Conservation (phyloP, 2,888 invertebrate species). For the Zhuqinia jingwanae region DNA sequence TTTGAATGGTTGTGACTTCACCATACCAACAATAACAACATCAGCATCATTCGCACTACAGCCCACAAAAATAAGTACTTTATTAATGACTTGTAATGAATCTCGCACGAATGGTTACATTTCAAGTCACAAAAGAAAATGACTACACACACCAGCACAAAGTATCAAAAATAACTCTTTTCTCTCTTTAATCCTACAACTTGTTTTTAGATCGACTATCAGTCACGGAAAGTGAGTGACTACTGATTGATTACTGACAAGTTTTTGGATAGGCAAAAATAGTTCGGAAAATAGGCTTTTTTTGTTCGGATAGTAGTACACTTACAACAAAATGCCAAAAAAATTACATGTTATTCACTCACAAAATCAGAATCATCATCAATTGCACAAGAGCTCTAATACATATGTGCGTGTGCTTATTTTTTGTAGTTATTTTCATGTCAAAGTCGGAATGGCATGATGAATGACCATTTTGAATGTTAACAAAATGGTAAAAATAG, state of each 20-base stretch:
- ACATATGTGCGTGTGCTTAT: neutral
- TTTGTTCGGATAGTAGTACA: too few species aligned
- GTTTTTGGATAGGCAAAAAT: neutral
- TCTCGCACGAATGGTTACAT: slow-evolving; percentile 43
- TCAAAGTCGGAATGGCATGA: neutral
- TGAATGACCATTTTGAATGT: neutral
- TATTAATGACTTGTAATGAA: slow-evolving; percentile 27
- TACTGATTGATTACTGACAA: neutral
- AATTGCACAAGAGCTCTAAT: too few species aligned
- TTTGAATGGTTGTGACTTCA: too few species aligned
- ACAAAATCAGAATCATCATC: too few species aligned
- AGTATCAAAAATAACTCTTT: neutral
- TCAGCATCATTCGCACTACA: too few species aligned
- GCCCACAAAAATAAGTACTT: too few species aligned
- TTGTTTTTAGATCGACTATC: too few species aligned
- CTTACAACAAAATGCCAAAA: too few species aligned
- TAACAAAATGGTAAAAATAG: too few species aligned
- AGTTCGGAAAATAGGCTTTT: neutral
- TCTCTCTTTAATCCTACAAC: too few species aligned
- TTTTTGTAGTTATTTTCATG: neutral
- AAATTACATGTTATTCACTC: too few species aligned
- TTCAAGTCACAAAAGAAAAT: neutral
- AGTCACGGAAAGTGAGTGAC: neutral
- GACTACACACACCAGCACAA: neutral
- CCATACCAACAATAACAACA: too few species aligned